A percentile compares a stretch with the other conserved stretches of the same genome.
phyloP scores from a whole-genome alignment of 2,113 vertebrate genomes.

The Hipposideros armiger region DNA sequence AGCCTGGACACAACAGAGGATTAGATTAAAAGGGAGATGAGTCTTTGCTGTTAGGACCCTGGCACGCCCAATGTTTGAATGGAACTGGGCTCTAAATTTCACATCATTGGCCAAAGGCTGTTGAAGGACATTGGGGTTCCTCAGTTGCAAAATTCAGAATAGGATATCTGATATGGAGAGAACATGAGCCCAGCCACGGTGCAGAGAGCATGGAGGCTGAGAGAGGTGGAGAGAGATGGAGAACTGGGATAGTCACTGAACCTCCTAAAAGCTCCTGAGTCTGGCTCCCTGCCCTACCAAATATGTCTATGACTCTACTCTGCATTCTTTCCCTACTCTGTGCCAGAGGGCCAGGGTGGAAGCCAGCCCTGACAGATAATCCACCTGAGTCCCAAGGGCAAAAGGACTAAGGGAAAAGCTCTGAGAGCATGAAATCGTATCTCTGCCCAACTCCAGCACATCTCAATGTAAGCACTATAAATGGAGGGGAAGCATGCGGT shows the following conservation, averaged over 20 bases:
- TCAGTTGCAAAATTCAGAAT: neutral
- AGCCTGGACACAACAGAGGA: neutral
- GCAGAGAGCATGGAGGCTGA: neutral
- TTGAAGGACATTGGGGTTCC: neutral
- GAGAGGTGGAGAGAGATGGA: neutral
- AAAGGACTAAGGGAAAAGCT: neutral
- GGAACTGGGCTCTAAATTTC: neutral
- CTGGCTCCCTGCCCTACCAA: neutral
- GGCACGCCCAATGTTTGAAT: neutral
- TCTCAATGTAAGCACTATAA: neutral
- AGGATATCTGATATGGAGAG: neutral
- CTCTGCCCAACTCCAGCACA: neutral
- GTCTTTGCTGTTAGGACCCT: neutral
- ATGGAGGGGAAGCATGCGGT: neutral
- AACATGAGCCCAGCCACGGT: neutral
- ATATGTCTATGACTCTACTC: neutral
- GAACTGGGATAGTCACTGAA: neutral
- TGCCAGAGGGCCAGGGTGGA: neutral
- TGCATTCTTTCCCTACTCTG: neutral
- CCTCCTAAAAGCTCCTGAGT: neutral
- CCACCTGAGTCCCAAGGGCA: neutral
- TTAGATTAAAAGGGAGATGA: constrained; percentile 8
- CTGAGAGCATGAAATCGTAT: neutral
- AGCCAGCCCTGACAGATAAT: neutral
- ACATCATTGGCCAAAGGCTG: neutral